phyloP scores from a whole-genome alignment of 2,888 invertebrate species.

The Podotricha telesiphe region DNA sequence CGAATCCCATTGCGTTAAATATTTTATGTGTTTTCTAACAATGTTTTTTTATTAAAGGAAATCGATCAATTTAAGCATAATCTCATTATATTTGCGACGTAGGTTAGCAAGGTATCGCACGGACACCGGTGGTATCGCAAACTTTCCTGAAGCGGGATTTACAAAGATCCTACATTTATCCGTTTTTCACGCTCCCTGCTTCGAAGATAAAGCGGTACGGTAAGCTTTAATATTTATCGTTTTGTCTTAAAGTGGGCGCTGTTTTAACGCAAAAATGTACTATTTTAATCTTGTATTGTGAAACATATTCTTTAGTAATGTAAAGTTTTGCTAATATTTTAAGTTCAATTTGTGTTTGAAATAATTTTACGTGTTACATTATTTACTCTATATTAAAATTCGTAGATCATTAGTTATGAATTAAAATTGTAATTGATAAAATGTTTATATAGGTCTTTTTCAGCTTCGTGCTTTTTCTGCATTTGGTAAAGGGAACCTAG shows the following conservation, averaged over 20 bases:
- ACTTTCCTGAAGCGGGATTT: conserved; percentile 57
- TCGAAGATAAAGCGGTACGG: conserved; percentile 67
- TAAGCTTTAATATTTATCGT: conserved; percentile 76
- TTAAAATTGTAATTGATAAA: background rate
- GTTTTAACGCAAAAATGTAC: conserved; percentile 34
- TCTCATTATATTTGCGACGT: conserved; percentile 13
- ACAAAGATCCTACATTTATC: conserved; percentile 66
- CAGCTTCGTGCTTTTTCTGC: too few species aligned
- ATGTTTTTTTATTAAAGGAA: too few species aligned
- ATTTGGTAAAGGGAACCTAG: too few species aligned
- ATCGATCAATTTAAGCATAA: background rate
- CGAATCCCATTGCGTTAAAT: too few species aligned
- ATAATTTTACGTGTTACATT: background rate
- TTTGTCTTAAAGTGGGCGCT: conserved; percentile 34
- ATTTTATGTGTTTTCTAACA: too few species aligned
- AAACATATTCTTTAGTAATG: background rate
- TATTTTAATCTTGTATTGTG: conserved; percentile 28
- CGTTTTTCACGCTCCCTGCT: conserved; percentile 69
- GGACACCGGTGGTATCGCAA: conserved; percentile 35
- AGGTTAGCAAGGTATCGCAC: background rate
- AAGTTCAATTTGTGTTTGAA: background rate
- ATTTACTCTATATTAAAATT: background rate
- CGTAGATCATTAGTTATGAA: background rate
- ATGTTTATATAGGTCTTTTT: too few species aligned
- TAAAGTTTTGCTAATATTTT: conserved; percentile 2